Evolutionary conservation across 2,797 vertebrate species (phyloP).

Genomic region (Miichthys miiuy): DNA sequence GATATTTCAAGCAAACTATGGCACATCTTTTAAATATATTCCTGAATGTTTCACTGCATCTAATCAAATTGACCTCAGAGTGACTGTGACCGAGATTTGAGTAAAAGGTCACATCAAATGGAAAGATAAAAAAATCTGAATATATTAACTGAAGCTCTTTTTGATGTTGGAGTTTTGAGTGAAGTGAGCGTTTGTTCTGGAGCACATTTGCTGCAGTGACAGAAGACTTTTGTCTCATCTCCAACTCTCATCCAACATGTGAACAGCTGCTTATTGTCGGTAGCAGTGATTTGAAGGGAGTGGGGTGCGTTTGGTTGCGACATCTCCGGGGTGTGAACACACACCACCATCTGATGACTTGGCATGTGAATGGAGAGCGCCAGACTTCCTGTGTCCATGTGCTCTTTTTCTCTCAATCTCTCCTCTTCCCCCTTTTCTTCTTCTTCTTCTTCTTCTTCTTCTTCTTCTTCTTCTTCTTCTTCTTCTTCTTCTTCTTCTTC

Average conservation of each 20-base stretch:
- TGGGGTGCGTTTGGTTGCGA: slow-evolving; percentile 75
- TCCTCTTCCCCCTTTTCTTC: slow-evolving; percentile 12
- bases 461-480: slow-evolving; percentile 50
- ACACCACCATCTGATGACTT: slow-evolving; percentile 81
- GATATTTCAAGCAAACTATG: slow-evolving; percentile 57
- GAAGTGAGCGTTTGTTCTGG: slow-evolving; percentile 55
- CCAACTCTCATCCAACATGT: slow-evolving; percentile 74
- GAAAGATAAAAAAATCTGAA: slow-evolving; percentile 19
- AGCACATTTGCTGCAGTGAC: slow-evolving; percentile 61
- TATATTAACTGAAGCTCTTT: slow-evolving; percentile 21
- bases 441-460: slow-evolving; percentile 42
- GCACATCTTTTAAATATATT: slow-evolving; percentile 48
- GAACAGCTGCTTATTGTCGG: slow-evolving; percentile 83
- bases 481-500: slow-evolving; percentile 31
- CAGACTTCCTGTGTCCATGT: slow-evolving; percentile 80
- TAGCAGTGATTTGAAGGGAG: slow-evolving; percentile 77
- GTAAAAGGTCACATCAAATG: slow-evolving; percentile 48
- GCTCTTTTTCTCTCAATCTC: slow-evolving; percentile 39
- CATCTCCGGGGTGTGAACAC: slow-evolving; percentile 80
- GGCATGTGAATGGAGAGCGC: slow-evolving; percentile 75
- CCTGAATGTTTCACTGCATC: slow-evolving; percentile 36
- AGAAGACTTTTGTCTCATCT: slow-evolving; percentile 76
- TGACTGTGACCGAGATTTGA: slow-evolving; percentile 24
- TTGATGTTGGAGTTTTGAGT: slow-evolving; percentile 50
- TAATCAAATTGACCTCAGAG: slow-evolving; percentile 59